phyloP scores from a whole-genome alignment of 2,113 vertebrate genomes.

The Rynchops niger region DNA sequence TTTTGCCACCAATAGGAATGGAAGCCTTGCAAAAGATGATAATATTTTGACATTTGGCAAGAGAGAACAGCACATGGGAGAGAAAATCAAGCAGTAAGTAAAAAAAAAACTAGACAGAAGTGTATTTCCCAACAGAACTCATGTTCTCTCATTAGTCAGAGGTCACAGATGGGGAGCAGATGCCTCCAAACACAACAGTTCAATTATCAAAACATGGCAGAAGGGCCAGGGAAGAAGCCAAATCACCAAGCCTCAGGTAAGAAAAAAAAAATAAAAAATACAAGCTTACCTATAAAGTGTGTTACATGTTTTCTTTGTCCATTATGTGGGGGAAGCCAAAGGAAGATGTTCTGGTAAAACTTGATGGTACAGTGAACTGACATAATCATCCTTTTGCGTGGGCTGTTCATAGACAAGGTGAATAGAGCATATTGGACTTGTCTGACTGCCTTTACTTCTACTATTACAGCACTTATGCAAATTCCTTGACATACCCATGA shows the following conservation, averaged over 20 bases:
- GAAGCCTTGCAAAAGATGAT: not conserved
- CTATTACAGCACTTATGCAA: constrained; percentile 20
- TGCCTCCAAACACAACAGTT: not conserved
- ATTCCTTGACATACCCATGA: not conserved
- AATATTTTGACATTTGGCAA: not conserved
- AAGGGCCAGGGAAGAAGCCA: not conserved
- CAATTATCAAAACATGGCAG: not conserved
- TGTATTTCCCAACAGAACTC: not conserved
- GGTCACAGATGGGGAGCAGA: constrained; percentile 6
- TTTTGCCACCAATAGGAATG: not conserved
- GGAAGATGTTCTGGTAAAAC: constrained; percentile 2
- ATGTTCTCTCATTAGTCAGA: not conserved
- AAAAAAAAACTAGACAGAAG: not conserved
- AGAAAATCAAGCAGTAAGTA: not conserved
- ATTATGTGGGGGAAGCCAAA: not conserved
- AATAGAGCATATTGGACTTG: not conserved
- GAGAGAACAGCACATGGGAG: not conserved
- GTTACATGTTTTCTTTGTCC: not conserved
- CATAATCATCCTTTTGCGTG: not conserved
- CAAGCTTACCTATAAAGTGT: not conserved
- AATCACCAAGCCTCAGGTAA: not conserved
- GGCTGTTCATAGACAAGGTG: not conserved
- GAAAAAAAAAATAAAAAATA: not conserved
- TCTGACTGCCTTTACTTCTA: constrained; percentile 42
- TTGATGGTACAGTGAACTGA: not conserved